Conservation (phyloP, 2,888 invertebrate species). For the Eupithecia pulchellata region DNA sequence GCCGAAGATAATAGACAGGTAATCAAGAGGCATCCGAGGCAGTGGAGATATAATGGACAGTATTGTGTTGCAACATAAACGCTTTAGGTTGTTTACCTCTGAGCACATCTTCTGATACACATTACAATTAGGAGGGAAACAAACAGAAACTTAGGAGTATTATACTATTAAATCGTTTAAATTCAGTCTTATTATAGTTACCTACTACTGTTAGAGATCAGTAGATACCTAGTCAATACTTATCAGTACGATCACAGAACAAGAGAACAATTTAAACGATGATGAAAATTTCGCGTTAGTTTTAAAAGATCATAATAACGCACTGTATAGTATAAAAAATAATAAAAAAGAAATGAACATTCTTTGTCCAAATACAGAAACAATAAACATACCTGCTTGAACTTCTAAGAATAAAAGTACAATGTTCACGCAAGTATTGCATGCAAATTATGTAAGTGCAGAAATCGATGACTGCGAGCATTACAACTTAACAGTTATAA, state of each 20-base stretch:
- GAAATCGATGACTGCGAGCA: constrained; percentile 30
- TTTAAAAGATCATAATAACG: not conserved
- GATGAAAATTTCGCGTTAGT: not conserved
- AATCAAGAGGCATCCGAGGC: constrained; percentile 39
- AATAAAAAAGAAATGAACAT: not conserved
- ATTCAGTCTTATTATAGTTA: no score
- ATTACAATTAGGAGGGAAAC: not conserved
- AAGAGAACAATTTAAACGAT: not conserved
- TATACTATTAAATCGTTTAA: no score
- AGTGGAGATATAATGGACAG: constrained; percentile 39
- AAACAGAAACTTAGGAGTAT: not conserved
- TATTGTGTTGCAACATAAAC: constrained; percentile 41
- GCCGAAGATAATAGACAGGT: constrained; percentile 31
- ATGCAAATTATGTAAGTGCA: constrained; percentile 38
- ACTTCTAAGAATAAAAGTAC: constrained; percentile 16
- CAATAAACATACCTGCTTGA: constrained; percentile 2
- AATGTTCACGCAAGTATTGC: constrained; percentile 17
- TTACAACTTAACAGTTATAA: constrained; percentile 25
- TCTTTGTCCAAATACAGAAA: not conserved
- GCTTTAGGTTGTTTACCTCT: constrained; percentile 27
- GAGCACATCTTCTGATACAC: constrained; percentile 1
- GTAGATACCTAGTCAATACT: no score
- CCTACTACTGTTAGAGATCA: no score
- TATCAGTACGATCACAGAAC: no score
- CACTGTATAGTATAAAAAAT: not conserved